Evolutionary conservation across 2,797 vertebrate genomes (phyloP), one percentile per base, ranked within the genome.

Genomic region (Potorous gilbertii): DNA sequence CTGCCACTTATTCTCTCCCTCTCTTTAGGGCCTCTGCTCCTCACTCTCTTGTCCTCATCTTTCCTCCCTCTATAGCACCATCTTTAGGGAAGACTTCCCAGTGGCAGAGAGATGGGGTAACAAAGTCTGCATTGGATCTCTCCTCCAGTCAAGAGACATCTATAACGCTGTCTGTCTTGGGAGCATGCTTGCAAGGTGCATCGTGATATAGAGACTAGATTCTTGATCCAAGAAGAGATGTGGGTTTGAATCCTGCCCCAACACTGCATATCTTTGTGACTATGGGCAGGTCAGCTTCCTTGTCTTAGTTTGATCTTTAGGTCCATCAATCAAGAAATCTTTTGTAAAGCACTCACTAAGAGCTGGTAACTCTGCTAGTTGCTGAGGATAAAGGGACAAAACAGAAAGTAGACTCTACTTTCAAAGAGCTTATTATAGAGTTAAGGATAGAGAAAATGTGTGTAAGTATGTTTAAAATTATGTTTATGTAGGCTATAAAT

Each of bases 161-260:
- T 3, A 62, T 12, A 11, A 59, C 10, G 10, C 10, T 59, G 10
- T 29, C 0, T 56, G 28, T 1, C 56, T 56, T 27, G 29, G 57
- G 12, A 59, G 28, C 29, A 9, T 59, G 57, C 57, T 59, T 59
- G 11, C 57, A 31, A 12, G 29, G 57, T 29, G 29, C 57, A 2
- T 29, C 11, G 31, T 31, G 28, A 59, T 31, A n/a, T 8, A 21
- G 16, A 21, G 6, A 74, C 8, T n/a, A 40, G 34, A 40, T 40
- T 16, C 5, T 6, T 28, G 4, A n/a, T 66, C 14, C 34, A 8
- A 9, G 5, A n/a, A n/a, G 14, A n/a, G 5, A 18, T n/a, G 1
- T 16, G 5, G 34, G 3, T 18, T n/a, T n/a, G 62, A n/a, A 18
- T 18, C 62, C 62, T 66, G 34, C 0, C 62, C 34, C 2, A n/a